Conservation (phyloP, 2,113 vertebrate genomes). For the Madoqua kirkii region DNA sequence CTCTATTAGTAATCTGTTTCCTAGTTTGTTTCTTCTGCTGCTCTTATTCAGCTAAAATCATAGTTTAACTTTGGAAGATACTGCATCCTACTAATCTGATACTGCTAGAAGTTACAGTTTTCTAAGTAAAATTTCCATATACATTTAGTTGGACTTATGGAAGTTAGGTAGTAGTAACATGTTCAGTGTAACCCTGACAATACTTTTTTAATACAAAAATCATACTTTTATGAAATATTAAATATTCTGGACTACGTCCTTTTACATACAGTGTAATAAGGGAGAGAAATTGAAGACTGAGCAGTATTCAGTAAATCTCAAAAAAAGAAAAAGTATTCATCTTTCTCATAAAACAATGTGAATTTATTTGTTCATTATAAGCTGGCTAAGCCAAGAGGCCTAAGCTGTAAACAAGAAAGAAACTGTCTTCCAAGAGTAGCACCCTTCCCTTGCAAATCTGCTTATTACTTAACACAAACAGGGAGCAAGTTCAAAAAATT, state of each 20-base stretch:
- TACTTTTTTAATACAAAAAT: background rate
- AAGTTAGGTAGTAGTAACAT: background rate
- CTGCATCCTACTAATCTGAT: background rate
- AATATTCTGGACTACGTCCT: background rate
- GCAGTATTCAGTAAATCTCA: background rate
- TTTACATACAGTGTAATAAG: background rate
- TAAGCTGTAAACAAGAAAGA: slow-evolving; percentile 40
- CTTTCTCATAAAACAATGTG: slow-evolving; percentile 36
- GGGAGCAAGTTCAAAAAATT: background rate
- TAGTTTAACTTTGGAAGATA: background rate
- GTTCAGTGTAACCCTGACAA: background rate
- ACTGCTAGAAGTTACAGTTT: background rate
- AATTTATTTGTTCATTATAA: slow-evolving; percentile 39
- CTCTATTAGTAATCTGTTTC: background rate
- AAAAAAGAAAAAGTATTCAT: background rate
- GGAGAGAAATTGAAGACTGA: background rate
- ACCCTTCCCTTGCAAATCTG: background rate
- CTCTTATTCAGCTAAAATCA: background rate
- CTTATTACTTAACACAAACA: slow-evolving; percentile 33
- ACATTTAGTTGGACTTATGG: background rate
- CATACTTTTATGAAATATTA: background rate
- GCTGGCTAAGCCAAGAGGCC: background rate
- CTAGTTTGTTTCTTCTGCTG: background rate
- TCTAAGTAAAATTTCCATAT: background rate
- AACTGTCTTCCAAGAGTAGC: background rate